phyloP scores from a whole-genome alignment of 1,140 invertebrate genomes.

The Drosophila erecta region DNA sequence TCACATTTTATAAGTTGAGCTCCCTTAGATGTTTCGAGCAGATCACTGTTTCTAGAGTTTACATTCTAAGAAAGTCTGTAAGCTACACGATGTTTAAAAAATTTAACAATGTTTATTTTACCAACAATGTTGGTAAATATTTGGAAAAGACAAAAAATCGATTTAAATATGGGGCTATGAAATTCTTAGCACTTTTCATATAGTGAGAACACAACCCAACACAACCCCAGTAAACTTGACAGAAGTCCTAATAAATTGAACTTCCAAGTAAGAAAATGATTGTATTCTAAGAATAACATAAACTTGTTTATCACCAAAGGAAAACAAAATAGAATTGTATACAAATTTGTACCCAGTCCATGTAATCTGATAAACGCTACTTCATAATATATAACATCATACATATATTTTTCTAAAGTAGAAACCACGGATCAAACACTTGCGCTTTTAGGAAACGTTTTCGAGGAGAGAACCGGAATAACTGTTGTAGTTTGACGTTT shows the following conservation, averaged over 20 bases:
- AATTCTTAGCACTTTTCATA: constrained; percentile 11
- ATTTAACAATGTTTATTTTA: no score
- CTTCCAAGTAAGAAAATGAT: constrained; percentile 74
- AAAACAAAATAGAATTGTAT: constrained; percentile 63
- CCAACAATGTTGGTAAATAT: no score
- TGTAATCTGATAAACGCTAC: constrained; percentile 75
- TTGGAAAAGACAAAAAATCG: no score
- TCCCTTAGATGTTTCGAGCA: background rate
- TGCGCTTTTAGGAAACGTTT: constrained; percentile 53
- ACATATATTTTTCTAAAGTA: constrained; percentile 81
- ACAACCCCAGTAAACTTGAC: constrained; percentile 14
- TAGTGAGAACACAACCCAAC: constrained; percentile 7
- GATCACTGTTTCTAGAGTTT: background rate
- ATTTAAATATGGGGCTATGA: background rate
- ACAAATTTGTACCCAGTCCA: constrained; percentile 82
- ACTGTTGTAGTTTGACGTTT: constrained; percentile 56
- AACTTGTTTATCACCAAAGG: constrained; percentile 50
- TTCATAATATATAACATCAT: constrained; percentile 70
- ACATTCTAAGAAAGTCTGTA: background rate
- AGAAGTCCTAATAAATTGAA: constrained; percentile 72
- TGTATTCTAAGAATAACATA: constrained; percentile 53
- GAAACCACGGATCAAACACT: constrained; percentile 37
- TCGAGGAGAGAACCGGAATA: constrained; percentile 30
- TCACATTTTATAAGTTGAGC: background rate
- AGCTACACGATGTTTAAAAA: no score